phyloP scores from a whole-genome alignment of 1,140 invertebrate species.

The Drosophila gunungcola region DNA sequence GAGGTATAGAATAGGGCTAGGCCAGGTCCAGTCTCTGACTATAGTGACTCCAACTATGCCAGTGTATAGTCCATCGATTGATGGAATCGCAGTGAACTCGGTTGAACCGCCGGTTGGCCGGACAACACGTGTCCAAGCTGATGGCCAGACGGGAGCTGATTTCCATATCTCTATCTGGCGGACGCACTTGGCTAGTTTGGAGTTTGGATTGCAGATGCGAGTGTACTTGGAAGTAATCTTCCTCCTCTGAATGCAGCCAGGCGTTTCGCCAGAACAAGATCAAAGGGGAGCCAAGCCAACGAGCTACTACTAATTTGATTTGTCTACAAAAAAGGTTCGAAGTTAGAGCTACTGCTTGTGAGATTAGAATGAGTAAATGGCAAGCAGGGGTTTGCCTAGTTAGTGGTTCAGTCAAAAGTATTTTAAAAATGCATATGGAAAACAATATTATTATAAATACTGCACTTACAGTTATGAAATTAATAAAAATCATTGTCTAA shows the following conservation, averaged over 20 bases:
- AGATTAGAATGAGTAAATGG: not conserved
- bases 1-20: slow-evolving; percentile 57
- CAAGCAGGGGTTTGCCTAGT: not conserved
- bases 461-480: too few relatives aligned
- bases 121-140: slow-evolving; percentile 67
- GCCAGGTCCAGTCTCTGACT: slow-evolving; percentile 20
- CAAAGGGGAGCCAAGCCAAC: slow-evolving; percentile 11
- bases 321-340: not conserved
- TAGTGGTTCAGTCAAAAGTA: too few relatives aligned
- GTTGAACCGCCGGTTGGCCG: slow-evolving; percentile 44
- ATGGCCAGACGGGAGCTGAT: slow-evolving; percentile 29
- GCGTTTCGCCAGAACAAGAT: slow-evolving; percentile 40
- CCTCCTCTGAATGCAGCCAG: slow-evolving; percentile 44
- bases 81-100: slow-evolving; percentile 60
- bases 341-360: not conserved
- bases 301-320: slow-evolving; percentile 47
- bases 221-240: slow-evolving; percentile 32
- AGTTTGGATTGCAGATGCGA: slow-evolving; percentile 22
- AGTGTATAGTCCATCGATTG: slow-evolving; percentile 60
- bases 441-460: too few relatives aligned
- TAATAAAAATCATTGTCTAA: too few relatives aligned
- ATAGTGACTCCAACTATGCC: slow-evolving; percentile 48
- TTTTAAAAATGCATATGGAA: too few relatives aligned
- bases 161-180: slow-evolving; percentile 66
- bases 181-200: slow-evolving; percentile 51